Evolutionary conservation across 2,113 vertebrate genomes (phyloP).

Genomic region (Nothobranchius kuhntae): DNA sequence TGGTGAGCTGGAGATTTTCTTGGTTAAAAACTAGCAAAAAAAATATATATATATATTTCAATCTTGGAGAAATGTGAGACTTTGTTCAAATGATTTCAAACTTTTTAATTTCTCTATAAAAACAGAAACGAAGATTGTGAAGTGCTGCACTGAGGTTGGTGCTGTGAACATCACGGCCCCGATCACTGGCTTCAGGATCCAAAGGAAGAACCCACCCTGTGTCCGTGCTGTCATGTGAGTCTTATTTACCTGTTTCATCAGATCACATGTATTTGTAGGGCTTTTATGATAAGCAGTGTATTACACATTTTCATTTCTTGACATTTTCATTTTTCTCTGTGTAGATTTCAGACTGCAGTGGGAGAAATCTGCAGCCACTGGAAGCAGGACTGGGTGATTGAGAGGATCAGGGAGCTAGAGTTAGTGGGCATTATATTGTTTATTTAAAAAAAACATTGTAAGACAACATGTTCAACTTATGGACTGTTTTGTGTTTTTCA

Average conservation of each 20-base stretch:
- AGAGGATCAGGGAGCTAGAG: conserved; percentile 56
- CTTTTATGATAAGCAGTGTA: too few species aligned
- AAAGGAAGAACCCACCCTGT: conserved; percentile 61
- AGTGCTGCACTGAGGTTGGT: conserved; percentile 64
- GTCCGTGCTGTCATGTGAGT: conserved; percentile 70
- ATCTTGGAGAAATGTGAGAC: too few species aligned
- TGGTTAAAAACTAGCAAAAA: too few species aligned
- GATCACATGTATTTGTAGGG: not conserved
- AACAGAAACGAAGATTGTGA: conserved; percentile 19
- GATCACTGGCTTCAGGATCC: conserved; percentile 71
- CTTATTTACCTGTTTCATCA: not conserved
- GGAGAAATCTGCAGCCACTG: conserved; percentile 64
- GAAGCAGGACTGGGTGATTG: conserved; percentile 57
- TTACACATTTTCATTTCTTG: not conserved
- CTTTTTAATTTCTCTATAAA: not conserved
- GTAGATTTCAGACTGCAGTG: conserved; percentile 57
- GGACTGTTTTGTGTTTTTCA: conserved; percentile 32
- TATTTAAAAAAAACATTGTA: too few species aligned
- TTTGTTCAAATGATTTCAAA: too few species aligned
- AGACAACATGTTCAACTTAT: too few species aligned
- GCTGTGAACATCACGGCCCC: conserved; percentile 29
- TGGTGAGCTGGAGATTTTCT: conserved; percentile 32
- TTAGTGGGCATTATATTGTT: conserved; percentile 36
- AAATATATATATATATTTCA: too few species aligned
- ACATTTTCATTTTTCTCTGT: not conserved